Conservation (phyloP, 2,113 vertebrate genomes). For the Prolemur simus region DNA sequence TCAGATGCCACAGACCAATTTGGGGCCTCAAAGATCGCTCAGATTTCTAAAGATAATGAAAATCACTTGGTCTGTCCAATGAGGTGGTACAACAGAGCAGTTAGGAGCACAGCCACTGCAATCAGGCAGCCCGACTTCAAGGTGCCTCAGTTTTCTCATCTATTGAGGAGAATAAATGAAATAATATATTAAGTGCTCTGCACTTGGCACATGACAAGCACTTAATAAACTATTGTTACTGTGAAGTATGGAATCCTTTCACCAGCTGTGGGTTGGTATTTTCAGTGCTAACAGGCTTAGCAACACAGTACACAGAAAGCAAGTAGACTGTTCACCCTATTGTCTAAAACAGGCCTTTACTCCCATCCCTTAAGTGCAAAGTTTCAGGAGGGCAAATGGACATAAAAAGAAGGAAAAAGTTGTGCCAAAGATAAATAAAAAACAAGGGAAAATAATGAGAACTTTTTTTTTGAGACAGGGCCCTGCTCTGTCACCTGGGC, state of each 20-base stretch:
- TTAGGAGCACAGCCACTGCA: background rate
- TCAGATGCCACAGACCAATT: background rate
- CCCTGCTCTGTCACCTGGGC: background rate
- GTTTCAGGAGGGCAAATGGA: background rate
- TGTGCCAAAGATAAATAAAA: background rate
- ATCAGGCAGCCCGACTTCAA: too few relatives aligned
- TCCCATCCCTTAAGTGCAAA: background rate
- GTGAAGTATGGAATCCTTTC: background rate
- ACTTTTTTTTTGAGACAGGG: background rate
- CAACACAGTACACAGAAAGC: background rate
- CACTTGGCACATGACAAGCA: background rate
- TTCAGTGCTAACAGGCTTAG: background rate
- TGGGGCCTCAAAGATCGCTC: background rate
- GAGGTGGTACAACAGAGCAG: background rate
- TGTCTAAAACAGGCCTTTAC: background rate
- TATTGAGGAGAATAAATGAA: background rate
- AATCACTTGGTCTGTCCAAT: background rate
- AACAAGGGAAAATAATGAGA: background rate
- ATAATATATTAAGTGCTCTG: background rate
- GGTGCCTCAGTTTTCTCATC: background rate
- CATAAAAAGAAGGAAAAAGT: background rate
- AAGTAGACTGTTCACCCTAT: background rate
- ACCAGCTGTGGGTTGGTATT: background rate
- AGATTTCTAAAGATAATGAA: background rate
- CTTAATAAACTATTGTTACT: background rate